Base-by-base conservation (phyloP, 2,797 vertebrate species). In the Pangasius larnaudii region DNA sequence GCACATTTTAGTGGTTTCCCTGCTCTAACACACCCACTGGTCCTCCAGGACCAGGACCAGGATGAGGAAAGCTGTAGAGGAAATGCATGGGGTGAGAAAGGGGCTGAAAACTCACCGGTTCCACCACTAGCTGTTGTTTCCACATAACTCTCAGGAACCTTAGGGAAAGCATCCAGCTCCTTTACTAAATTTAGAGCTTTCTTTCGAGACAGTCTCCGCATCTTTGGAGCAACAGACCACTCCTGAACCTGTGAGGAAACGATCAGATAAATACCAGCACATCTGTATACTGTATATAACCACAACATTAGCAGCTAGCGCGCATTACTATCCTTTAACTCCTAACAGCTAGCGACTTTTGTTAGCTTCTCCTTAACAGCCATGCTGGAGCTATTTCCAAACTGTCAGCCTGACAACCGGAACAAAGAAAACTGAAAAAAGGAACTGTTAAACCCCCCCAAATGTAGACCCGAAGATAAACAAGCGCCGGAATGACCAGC, bases 131-230 rank as follows among this genome's bases (percentile, higher is more conserved):
- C 96, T 86, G 98, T 97, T 7, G 98, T 97, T 94, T 99, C 98
- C 92, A 99, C 97, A 89, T 99, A 99, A 95, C 98, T 99, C 67
- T 98, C 97, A n/a, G 98, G 98, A 84, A 99, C 96, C 95, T 99
- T 99, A 1, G 98, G 98, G 91, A 99, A 99, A 78, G 98, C 98
- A 92, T 99, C 98, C 93, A 99, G 89, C 91, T 99, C 98, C 92
- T 96, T 99, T 89, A 99, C 96, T 94, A 99, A 95, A 95, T 93
- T 98, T 94, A 99, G 94, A 46, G 98, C 98, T 94, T 98, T 99
- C 95, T 97, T 99, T 93, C 95, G 97, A 93, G 96, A 98, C 94
- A 99, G 94, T 90, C 98, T 97, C 96, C 97, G 99, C 98, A 99
- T 97, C 90, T 95, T 97, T 93, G 94, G 92, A 77, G 92, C 92